These are phyloP conservation scores for Coelogynopora nodosa DNA, from an alignment of 2,888 invertebrate species.

Conservation along the genomic window DNA sequence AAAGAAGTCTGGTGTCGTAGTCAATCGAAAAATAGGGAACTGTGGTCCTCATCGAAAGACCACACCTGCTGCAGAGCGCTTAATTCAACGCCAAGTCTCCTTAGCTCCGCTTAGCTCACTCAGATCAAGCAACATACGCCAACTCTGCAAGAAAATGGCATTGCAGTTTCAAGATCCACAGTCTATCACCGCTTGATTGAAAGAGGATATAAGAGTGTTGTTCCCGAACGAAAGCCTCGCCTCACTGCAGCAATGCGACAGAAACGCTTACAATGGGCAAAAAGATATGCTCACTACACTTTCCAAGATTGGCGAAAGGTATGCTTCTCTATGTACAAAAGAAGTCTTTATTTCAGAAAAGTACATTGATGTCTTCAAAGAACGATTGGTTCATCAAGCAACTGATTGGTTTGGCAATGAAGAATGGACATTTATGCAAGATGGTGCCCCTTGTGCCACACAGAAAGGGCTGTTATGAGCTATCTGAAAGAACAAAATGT, in stretches of 20 bases:
- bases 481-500: too few relatives aligned
- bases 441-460: too few relatives aligned
- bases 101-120: neutral
- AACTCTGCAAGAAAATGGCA: neutral
- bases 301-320: neutral
- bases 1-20: neutral
- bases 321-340: neutral
- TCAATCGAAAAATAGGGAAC: neutral
- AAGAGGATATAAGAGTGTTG: neutral
- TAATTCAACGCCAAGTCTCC: neutral
- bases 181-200: neutral
- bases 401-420: too few relatives aligned
- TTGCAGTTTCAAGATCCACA: neutral
- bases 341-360: too few relatives aligned
- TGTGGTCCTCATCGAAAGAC: neutral
- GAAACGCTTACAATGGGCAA: neutral
- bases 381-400: too few relatives aligned
- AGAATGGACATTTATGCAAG: too few relatives aligned
- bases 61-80: neutral
- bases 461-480: too few relatives aligned
- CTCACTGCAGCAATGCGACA: neutral
- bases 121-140: neutral
- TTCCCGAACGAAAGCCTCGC: neutral
- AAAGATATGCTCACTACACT: neutral
- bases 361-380: too few relatives aligned